phyloP scores from a whole-genome alignment of 2,888 invertebrate genomes.

The Oxytorus armatus region DNA sequence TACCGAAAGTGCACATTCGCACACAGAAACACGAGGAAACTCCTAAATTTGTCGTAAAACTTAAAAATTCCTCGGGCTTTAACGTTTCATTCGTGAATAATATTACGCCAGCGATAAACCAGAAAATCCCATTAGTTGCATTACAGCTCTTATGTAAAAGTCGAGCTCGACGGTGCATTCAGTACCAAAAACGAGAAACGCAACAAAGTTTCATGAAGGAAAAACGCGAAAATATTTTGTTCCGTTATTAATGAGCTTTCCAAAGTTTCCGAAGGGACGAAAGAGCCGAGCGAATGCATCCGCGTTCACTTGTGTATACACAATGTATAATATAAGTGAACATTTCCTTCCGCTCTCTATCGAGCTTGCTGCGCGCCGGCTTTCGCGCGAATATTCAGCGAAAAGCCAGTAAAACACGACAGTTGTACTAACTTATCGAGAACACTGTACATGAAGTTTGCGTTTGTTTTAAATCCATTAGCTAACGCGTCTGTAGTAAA shows the following conservation, averaged over 20 bases:
- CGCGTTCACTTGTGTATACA: constrained; percentile 31
- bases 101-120: constrained; percentile 44
- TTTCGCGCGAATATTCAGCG: constrained; percentile 34
- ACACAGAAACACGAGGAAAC: not conserved
- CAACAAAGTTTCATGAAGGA: constrained; percentile 61
- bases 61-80: constrained; percentile 35
- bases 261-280: constrained; percentile 51
- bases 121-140: constrained; percentile 49
- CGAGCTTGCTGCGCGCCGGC: constrained; percentile 19
- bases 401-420: constrained; percentile 11
- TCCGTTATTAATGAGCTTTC: constrained; percentile 62
- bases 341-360: constrained; percentile 33
- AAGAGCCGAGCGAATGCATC: constrained; percentile 26
- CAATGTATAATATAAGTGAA: not conserved
- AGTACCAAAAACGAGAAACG: constrained; percentile 41
- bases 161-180: constrained; percentile 23
- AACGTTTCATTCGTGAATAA: constrained; percentile 48
- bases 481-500: not conserved
- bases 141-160: constrained; percentile 14
- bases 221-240: constrained; percentile 54
- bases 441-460: constrained; percentile 9
- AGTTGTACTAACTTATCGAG: constrained; percentile 51
- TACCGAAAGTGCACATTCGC: not conserved
- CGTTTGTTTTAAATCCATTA: not conserved
- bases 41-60: constrained; percentile 32